These are phyloP conservation scores for Harpagoxenus sublaevis DNA, from an alignment of 2,888 invertebrate genomes.

Conservation along the genomic window DNA sequence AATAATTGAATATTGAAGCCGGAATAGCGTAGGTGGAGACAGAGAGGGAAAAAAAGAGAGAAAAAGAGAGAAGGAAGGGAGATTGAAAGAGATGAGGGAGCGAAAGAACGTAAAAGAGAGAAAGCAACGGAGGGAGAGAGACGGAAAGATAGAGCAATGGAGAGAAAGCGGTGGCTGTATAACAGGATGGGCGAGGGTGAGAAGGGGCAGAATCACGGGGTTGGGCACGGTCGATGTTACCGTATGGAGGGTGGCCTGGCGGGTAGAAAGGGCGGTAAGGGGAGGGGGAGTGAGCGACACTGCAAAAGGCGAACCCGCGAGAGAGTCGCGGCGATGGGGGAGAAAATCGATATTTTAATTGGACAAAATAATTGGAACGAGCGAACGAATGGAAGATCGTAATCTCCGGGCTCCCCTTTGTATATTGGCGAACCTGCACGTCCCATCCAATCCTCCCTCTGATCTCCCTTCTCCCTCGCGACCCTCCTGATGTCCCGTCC, in stretches of 20 bases:
- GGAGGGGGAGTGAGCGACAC: slow-evolving; percentile 83
- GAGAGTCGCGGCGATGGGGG: slow-evolving; percentile 86
- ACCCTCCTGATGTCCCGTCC: slow-evolving; percentile 29
- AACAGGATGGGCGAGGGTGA: slow-evolving; percentile 49
- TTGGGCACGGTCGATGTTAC: slow-evolving; percentile 75
- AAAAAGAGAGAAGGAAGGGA: slow-evolving; percentile 24
- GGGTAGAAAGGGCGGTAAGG: slow-evolving; percentile 87
- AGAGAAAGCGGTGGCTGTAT: slow-evolving; percentile 86
- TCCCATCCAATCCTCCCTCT: slow-evolving; percentile 66
- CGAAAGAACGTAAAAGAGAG: slow-evolving; percentile 59
- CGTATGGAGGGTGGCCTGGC: slow-evolving; percentile 56
- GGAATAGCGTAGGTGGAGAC: slow-evolving; percentile 62
- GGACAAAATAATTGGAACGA: slow-evolving; percentile 86
- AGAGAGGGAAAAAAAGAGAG: slow-evolving; percentile 50
- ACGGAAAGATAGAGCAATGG: slow-evolving; percentile 81
- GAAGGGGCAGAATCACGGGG: slow-evolving; percentile 71
- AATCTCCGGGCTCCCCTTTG: slow-evolving; percentile 82
- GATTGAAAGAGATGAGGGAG: slow-evolving; percentile 54
- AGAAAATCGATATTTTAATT: slow-evolving; percentile 86
- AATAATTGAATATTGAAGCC: slow-evolving; percentile 84
- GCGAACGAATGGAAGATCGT: slow-evolving; percentile 85
- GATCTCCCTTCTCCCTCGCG: slow-evolving; percentile 30
- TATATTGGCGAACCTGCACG: slow-evolving; percentile 78
- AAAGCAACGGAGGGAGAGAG: slow-evolving; percentile 52
- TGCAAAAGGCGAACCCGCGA: slow-evolving; percentile 82